Evolutionary conservation across 2,113 vertebrate species (phyloP).

Genomic region (Peucedramus taeniatus): DNA sequence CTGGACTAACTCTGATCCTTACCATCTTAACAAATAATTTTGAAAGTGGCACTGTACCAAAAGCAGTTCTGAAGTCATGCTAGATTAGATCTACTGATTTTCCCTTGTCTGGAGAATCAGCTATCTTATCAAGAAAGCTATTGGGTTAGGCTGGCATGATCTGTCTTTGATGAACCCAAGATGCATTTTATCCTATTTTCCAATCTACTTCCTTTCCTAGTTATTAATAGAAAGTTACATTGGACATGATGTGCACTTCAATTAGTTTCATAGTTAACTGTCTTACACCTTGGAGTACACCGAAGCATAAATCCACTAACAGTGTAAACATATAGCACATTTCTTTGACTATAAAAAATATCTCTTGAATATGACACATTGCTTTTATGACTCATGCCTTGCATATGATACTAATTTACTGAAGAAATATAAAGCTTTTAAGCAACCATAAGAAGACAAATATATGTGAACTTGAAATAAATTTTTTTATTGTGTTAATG

Average conservation of each 20-base stretch:
- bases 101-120: conserved; percentile 14
- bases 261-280: conserved; percentile 7
- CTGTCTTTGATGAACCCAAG: conserved; percentile 10
- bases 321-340: background rate
- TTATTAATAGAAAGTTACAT: conserved; percentile 10
- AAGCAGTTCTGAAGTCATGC: conserved; percentile 1
- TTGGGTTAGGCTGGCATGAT: conserved; percentile 13
- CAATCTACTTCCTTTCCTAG: background rate
- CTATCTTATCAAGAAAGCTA: conserved; percentile 25
- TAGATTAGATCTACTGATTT: conserved; percentile 42
- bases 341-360: background rate
- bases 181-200: conserved; percentile 26
- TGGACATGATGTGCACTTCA: conserved; percentile 4
- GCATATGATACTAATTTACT: background rate
- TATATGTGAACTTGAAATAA: background rate
- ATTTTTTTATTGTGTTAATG: background rate
- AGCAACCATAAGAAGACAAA: background rate
- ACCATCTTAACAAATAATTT: background rate
- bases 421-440: background rate
- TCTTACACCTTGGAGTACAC: background rate
- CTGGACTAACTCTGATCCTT: background rate
- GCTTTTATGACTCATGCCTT: background rate
- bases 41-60: background rate
- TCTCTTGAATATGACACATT: background rate
- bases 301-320: background rate